phyloP scores from a whole-genome alignment of 2,113 vertebrate genomes.

The Falco punctatus region DNA sequence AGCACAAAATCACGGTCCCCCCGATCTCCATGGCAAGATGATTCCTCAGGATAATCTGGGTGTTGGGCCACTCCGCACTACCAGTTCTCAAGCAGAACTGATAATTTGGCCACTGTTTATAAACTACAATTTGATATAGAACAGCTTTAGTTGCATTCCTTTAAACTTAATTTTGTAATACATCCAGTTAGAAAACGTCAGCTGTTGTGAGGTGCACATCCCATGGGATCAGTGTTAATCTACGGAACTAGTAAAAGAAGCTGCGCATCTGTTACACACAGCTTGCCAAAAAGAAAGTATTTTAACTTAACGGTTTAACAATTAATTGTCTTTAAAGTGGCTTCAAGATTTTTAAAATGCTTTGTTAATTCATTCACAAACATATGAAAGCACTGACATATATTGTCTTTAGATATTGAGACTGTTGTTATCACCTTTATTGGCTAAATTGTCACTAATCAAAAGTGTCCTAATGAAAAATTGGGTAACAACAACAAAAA shows the following conservation, averaged over 20 bases:
- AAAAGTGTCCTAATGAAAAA: conserved; percentile 18
- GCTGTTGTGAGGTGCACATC: not conserved
- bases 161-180: not conserved
- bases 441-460: conserved; percentile 18
- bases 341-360: not conserved
- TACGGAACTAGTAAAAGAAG: conserved; percentile 47
- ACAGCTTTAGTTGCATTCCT: not conserved
- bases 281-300: conserved; percentile 29
- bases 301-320: conserved; percentile 33
- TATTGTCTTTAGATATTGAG: not conserved
- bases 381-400: not conserved
- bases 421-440: not conserved
- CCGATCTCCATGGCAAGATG: not conserved
- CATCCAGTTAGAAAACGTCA: not conserved
- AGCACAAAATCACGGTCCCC: not conserved
- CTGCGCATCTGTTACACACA: conserved; percentile 37
- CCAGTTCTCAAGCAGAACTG: not conserved
- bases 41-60: not conserved
- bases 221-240: conserved; percentile 29
- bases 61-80: not conserved
- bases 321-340: conserved; percentile 7
- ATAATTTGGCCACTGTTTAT: not conserved
- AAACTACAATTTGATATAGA: not conserved
- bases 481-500: not conserved
- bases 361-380: not conserved